These are phyloP conservation scores for Diaprepes abbreviatus DNA, from an alignment of 2,888 invertebrate genomes.

Conservation along the genomic window DNA sequence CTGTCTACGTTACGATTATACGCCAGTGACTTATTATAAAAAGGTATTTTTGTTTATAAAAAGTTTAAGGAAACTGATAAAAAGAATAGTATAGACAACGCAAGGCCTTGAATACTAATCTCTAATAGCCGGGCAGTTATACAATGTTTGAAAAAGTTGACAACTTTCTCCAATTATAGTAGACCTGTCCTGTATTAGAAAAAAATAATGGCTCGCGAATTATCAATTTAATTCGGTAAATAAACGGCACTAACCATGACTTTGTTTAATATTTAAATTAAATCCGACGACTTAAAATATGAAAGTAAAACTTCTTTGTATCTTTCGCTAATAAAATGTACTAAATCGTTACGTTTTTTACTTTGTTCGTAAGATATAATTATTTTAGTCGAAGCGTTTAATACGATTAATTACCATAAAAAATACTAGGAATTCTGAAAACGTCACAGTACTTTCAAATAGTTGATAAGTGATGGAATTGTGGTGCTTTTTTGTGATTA, in stretches of 20 bases:
- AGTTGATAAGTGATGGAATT: too few relatives aligned
- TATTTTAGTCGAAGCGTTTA: not conserved
- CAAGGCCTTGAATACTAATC: slow-evolving; percentile 11
- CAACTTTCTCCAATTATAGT: slow-evolving; percentile 26
- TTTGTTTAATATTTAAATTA: slow-evolving; percentile 2
- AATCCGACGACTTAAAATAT: not conserved
- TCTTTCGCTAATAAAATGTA: not conserved
- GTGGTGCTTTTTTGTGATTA: too few relatives aligned
- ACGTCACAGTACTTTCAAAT: not conserved
- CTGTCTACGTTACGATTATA: too few relatives aligned
- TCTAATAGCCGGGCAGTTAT: not conserved
- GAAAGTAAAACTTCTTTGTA: slow-evolving; percentile 8
- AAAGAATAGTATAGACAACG: too few relatives aligned
- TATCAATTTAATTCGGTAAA: not conserved
- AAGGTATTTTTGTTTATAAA: too few relatives aligned
- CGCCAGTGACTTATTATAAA: too few relatives aligned
- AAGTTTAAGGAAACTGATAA: too few relatives aligned
- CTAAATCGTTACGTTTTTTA: slow-evolving; percentile 4
- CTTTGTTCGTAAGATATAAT: not conserved
- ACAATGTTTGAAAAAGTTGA: not conserved
- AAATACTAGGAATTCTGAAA: not conserved
- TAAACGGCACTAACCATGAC: slow-evolving; percentile 9
- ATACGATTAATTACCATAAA: not conserved
- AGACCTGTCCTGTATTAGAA: not conserved
- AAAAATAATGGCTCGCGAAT: not conserved